These are phyloP conservation scores for Eurytoma adleriae DNA, from an alignment of 2,888 invertebrate genomes.

Conservation along the genomic window DNA sequence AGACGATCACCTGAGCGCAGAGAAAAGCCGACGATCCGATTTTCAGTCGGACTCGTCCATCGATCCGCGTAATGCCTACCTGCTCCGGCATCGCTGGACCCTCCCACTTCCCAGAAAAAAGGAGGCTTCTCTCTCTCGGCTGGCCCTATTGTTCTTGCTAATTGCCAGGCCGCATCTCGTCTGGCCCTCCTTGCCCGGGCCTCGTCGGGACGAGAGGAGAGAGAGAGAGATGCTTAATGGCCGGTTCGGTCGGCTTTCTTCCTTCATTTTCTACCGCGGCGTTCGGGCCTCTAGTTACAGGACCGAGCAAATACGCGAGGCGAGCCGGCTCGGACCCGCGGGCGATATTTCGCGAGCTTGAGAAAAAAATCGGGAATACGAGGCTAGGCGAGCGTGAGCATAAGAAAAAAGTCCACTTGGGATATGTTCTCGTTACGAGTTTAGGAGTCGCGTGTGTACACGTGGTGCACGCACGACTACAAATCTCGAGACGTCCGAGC, in stretches of 20 bases:
- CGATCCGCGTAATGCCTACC: conserved; percentile 59
- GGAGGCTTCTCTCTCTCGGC: conserved; percentile 60
- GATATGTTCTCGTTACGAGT: neutral
- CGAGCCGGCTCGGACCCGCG: neutral
- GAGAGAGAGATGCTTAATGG: conserved; percentile 29
- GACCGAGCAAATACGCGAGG: conserved; percentile 64
- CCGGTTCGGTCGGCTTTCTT: conserved; percentile 19
- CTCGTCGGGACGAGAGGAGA: neutral
- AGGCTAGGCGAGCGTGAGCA: neutral
- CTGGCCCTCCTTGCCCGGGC: conserved; percentile 53
- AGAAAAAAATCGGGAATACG: conserved; percentile 13
- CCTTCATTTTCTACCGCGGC: conserved; percentile 55
- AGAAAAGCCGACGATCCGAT: conserved; percentile 2
- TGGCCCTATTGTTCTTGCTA: conserved; percentile 75
- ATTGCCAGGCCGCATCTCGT: conserved; percentile 72
- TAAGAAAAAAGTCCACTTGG: neutral
- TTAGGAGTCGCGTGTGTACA: neutral
- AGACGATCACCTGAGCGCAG: too few species aligned
- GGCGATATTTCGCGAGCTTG: conserved; percentile 38
- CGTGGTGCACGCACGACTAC: neutral
- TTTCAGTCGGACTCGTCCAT: neutral
- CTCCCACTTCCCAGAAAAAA: conserved; percentile 71
- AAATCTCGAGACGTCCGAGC: too few species aligned
- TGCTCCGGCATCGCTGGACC: conserved; percentile 54
- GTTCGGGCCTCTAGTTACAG: conserved; percentile 64